phyloP scores from a whole-genome alignment of 2,888 invertebrate genomes.

The Agrochola circellaris region DNA sequence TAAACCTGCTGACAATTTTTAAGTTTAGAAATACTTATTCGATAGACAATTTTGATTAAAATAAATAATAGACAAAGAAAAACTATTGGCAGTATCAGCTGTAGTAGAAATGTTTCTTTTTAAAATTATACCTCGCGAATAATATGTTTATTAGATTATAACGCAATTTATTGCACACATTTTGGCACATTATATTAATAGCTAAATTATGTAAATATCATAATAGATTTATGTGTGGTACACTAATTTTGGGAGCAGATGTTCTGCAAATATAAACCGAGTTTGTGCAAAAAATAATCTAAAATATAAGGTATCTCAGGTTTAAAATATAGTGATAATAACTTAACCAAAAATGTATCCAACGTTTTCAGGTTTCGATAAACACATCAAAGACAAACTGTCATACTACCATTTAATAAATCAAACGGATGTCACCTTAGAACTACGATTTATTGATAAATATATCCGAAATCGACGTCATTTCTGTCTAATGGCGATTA shows the following conservation, averaged over 20 bases:
- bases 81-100: no score
- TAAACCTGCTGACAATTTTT: not conserved
- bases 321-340: not conserved
- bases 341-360: not conserved
- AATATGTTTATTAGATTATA: constrained; percentile 25
- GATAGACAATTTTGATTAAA: not conserved
- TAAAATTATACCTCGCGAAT: not conserved
- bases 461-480: constrained; percentile 43
- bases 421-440: constrained; percentile 15
- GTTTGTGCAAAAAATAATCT: constrained; percentile 1
- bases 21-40: constrained; percentile 1
- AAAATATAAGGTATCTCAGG: not conserved
- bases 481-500: constrained; percentile 52
- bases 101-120: not conserved
- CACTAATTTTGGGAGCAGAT: constrained; percentile 20
- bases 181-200: constrained; percentile 39
- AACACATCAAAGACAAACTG: constrained; percentile 4
- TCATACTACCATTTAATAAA: constrained; percentile 3
- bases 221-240: constrained; percentile 34
- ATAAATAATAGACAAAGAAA: constrained; percentile 10
- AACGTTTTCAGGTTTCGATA: not conserved
- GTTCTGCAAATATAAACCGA: constrained; percentile 23
- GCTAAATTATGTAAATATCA: constrained; percentile 40
- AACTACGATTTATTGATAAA: constrained; percentile 48
- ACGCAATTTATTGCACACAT: constrained; percentile 38